Evolutionary conservation across 2,888 invertebrate species (phyloP).

Genomic region (Globia sparganii): DNA sequence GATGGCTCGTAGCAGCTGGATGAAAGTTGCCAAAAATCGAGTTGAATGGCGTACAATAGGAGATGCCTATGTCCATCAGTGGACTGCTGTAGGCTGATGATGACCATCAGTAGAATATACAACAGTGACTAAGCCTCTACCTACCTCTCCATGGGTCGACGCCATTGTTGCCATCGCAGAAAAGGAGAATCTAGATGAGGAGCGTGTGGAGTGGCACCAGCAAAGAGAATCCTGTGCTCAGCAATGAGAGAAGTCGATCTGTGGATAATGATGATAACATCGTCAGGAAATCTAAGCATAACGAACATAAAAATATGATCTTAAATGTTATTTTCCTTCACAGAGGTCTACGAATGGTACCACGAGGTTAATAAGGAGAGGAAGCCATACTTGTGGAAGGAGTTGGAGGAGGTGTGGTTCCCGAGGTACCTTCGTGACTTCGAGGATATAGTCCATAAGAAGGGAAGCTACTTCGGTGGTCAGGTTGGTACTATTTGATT

Average conservation of each 20-base stretch:
- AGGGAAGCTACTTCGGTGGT: constrained; percentile 54
- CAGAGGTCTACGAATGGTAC: constrained; percentile 58
- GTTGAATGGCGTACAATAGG: too few relatives aligned
- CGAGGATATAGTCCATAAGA: constrained; percentile 70
- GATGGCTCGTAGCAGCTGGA: too few relatives aligned
- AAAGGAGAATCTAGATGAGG: background rate
- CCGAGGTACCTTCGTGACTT: constrained; percentile 52
- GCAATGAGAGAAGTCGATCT: background rate
- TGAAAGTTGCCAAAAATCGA: too few relatives aligned
- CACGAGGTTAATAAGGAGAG: constrained; percentile 44
- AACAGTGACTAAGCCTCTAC: background rate
- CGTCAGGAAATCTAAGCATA: background rate
- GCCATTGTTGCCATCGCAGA: background rate
- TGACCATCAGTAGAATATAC: too few relatives aligned
- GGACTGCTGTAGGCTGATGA: too few relatives aligned
- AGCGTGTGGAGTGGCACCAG: background rate
- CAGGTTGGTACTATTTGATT: constrained; percentile 37
- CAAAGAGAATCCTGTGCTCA: background rate
- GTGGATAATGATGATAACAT: background rate
- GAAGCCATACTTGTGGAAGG: constrained; percentile 31
- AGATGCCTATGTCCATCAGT: too few relatives aligned
- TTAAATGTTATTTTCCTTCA: background rate
- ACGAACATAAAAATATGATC: background rate
- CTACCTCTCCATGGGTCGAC: background rate
- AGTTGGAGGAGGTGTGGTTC: constrained; percentile 20